Evolutionary conservation across 2,888 invertebrate genomes (phyloP), one percentile per base, ranked within the genome.

Genomic region (Pandemis heparana): DNA sequence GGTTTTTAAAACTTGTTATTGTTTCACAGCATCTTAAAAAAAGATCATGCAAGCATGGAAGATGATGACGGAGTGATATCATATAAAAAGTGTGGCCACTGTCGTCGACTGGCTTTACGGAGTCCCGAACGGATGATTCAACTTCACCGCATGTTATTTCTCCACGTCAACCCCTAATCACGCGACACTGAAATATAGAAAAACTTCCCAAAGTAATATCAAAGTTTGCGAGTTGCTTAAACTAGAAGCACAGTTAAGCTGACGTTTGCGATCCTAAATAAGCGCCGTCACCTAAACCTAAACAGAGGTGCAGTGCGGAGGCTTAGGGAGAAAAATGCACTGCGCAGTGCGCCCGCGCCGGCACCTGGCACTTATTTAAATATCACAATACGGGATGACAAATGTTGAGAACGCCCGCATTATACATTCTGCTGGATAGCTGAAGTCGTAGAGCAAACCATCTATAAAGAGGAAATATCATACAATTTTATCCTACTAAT

Each of bases 241-340:
- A 71, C 65, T 65, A 32, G 63, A 23, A 61, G 18, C 60, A 48
- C 39, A 41, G 62, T n/a, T 18, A 41, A 41, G 43, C 14, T 32
- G 6, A 41, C 48, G 64, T 23, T 32, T 64, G 64, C 1, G 16
- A 62, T 48, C 32, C 64, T 64, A 23, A 64, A 64, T 48, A 62
- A 43, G 14, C 2, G 41, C 18, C 41, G 16, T n/a, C n/a, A n/a
- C 62, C n/a, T 51, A 51, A 14, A n/a, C 39, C 53, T 46, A 59
- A 60, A 60, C 16, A 39, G 0, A 38, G 12, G 38, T 51, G 73
- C 69, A 68, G 16, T 62, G 72, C 65, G 16, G 71, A 66, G 73
- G 63, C 23, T 59, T 60, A 62, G 16, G 14, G 63, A 64, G 73
- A 74, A 74, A 73, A 64, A 69, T 69, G 73, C 69, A 64, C 68